Base-by-base conservation (phyloP, 1,140 invertebrate genomes). In the Camponotus floridanus region DNA sequence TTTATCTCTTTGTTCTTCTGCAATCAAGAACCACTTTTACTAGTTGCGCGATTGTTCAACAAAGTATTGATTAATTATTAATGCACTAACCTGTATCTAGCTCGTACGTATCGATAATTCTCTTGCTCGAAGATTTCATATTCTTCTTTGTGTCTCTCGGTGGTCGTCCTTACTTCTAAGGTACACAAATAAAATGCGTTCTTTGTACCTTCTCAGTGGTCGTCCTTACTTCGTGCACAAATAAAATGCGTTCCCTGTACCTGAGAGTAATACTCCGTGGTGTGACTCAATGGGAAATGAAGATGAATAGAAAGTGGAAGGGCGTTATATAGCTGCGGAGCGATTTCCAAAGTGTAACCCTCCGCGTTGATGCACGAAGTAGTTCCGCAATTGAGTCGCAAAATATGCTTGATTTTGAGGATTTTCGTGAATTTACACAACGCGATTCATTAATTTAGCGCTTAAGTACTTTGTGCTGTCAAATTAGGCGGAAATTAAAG, bases 61-160 rank as follows among this genome's bases (percentile, higher is more conserved):
- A 87, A 87, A 87, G 15, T 81, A 87, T 81, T 81, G 70, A 92
- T 85, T 90, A 89, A 89, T 84, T 90, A 91, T 87, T 64, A 90
- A 78, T 87, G 85, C 89, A 94, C 92, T 92, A 94, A 94, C 93
- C 93, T 94, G 93, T 93, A 92, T 93, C 90, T 85, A 79, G 89
- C 91, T 93, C 89, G 91, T 88, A 76, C 88, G 85, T 89, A 81
- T 88, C 86, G 89, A 59, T 74, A 86, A 57, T 76, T 79, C 42
- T 45, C 70, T 67, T 59, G 51, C 64, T 79, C 81, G 42, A n/a
- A 36, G 57, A 80, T 3, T 45, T 11, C 42, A 11, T 45, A 88
- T 71, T 57, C 55, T 1, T 36, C 7, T 26, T 26, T 1, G 26
- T 1, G 45, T 45, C 39, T 8, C 6, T 42, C 39, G 26, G 26